phyloP scores from a whole-genome alignment of 2,888 invertebrate species.

The Carterocephalus palaemon region DNA sequence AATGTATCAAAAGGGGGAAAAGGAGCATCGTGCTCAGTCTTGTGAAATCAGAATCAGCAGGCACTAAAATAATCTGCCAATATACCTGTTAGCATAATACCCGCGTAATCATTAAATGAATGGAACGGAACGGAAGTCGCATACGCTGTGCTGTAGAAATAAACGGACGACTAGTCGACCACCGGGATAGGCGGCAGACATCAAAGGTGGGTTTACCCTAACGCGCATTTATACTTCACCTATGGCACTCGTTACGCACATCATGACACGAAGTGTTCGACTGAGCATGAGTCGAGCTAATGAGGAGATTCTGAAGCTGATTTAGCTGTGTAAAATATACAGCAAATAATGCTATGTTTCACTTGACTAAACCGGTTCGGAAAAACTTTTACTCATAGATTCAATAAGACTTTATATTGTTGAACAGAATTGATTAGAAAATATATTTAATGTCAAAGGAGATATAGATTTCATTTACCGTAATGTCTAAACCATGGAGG shows the following conservation, averaged over 20 bases:
- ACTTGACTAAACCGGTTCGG: too few species aligned
- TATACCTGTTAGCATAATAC: slow-evolving; percentile 17
- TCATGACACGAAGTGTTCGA: slow-evolving; percentile 15
- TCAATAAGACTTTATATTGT: too few species aligned
- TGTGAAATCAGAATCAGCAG: too few species aligned
- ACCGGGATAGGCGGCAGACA: slow-evolving; percentile 64
- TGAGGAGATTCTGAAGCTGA: slow-evolving; percentile 27
- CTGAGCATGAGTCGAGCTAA: slow-evolving; percentile 22
- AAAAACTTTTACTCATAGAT: too few species aligned
- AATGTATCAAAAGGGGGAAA: too few species aligned
- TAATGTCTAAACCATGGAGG: too few species aligned
- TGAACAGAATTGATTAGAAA: too few species aligned
- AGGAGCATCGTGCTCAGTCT: too few species aligned
- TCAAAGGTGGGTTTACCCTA: slow-evolving; percentile 54
- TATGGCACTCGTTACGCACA: slow-evolving; percentile 17
- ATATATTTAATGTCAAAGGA: too few species aligned
- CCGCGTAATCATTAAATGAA: slow-evolving; percentile 7
- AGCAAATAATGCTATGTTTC: too few species aligned
- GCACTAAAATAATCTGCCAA: neutral
- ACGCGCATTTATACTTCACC: slow-evolving; percentile 19
- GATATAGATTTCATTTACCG: too few species aligned
- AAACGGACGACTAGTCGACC: slow-evolving; percentile 67
- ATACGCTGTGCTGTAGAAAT: slow-evolving; percentile 48
- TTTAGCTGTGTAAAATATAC: slow-evolving; percentile 26
- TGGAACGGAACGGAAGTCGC: slow-evolving; percentile 60